A percentile compares a stretch with the other conserved stretches of the same genome.
These are phyloP conservation scores for Eretmocerus hayati DNA, from an alignment of 2,888 invertebrate genomes.

Conservation along the genomic window DNA sequence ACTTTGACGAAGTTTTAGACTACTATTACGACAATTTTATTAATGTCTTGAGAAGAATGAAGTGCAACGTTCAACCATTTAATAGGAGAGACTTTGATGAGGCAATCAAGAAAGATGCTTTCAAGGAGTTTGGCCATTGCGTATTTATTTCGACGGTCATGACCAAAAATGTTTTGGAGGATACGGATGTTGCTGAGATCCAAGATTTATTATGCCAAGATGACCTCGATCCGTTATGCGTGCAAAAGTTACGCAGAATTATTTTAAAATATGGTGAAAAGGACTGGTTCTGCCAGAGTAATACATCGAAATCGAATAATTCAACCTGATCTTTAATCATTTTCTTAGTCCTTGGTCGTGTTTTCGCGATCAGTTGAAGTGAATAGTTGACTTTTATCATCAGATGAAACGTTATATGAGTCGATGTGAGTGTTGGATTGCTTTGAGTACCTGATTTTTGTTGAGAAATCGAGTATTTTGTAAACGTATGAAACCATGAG, in stretches of 20 bases:
- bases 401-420: too few relatives aligned
- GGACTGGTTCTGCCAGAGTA: too few relatives aligned
- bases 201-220: neutral
- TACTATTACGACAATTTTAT: conserved; percentile 51
- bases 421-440: too few relatives aligned
- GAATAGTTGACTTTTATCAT: too few relatives aligned
- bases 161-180: conserved; percentile 24
- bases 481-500: too few relatives aligned
- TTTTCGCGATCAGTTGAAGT: too few relatives aligned
- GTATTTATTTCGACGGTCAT: conserved; percentile 32
- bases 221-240: neutral
- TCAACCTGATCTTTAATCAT: too few relatives aligned
- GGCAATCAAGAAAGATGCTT: conserved; percentile 27
- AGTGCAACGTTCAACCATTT: conserved; percentile 37
- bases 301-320: too few relatives aligned
- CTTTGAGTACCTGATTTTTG: too few relatives aligned
- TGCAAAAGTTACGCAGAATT: neutral
- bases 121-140: conserved; percentile 32
- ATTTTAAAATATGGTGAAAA: conserved; percentile 5
- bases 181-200: too few relatives aligned
- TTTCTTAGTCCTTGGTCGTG: too few relatives aligned
- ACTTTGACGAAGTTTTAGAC: conserved; percentile 49
- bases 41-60: conserved; percentile 42
- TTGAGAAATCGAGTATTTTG: too few relatives aligned
- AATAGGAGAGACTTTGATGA: conserved; percentile 28